A percentile compares a stretch with the other conserved stretches of the same genome.
Conservation (phyloP, 2,888 invertebrate species). For the Ophioninae sp. region DNA sequence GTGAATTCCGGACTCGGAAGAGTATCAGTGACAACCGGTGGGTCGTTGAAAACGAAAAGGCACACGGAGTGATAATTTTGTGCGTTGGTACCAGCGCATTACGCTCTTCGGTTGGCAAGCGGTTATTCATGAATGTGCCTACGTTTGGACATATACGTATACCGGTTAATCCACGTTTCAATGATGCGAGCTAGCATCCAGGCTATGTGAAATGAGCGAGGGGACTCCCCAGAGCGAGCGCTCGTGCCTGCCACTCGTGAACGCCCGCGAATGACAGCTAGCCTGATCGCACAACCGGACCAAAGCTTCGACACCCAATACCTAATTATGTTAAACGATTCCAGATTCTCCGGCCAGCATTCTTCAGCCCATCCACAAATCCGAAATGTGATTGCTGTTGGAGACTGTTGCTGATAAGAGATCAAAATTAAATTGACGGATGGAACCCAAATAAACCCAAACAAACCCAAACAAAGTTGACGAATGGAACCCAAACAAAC, state of each 20-base stretch:
- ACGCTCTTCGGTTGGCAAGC: slow-evolving; percentile 17
- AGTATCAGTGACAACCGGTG: neutral
- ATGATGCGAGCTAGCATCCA: slow-evolving; percentile 40
- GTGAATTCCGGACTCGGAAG: slow-evolving; percentile 21
- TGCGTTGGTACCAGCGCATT: slow-evolving; percentile 1
- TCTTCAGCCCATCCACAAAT: slow-evolving; percentile 62
- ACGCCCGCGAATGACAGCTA: slow-evolving; percentile 47
- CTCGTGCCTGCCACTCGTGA: slow-evolving; percentile 44
- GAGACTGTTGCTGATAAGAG: no score
- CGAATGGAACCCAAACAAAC: no score
- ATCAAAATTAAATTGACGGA: neutral
- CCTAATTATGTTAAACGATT: slow-evolving; percentile 81
- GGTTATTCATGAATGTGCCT: neutral
- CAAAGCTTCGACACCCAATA: slow-evolving; percentile 76
- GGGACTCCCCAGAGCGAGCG: slow-evolving; percentile 54
- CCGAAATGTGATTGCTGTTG: no score
- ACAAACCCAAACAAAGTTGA: neutral
- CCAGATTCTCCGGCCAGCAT: slow-evolving; percentile 79
- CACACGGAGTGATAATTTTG: slow-evolving; percentile 2
- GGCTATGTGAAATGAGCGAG: slow-evolving; percentile 40
- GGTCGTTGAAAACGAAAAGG: neutral
- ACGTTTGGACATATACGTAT: neutral
- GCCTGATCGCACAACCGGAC: slow-evolving; percentile 53
- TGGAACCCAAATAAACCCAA: neutral
- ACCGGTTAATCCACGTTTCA: slow-evolving; percentile 36